These are phyloP conservation scores for Cephus pulcher DNA, from an alignment of 2,888 invertebrate species.

Conservation along the genomic window DNA sequence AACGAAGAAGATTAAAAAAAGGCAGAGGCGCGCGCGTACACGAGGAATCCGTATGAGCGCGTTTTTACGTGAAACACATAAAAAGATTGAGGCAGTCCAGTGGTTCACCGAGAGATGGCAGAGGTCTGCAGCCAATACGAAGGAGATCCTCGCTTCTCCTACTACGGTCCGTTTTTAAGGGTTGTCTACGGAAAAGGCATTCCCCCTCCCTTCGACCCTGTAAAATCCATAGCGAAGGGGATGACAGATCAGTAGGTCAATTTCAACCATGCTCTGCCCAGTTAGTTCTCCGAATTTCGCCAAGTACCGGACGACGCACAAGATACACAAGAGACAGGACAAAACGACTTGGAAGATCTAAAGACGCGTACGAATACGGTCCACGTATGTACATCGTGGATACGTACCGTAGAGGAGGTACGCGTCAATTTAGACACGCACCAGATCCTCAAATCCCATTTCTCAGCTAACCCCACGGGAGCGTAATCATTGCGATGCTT, in stretches of 20 bases:
- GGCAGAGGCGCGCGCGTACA: not conserved
- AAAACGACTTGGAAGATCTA: not conserved
- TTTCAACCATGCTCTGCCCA: not conserved
- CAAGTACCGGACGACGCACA: not conserved
- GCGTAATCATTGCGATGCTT: not conserved
- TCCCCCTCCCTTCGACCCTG: not conserved
- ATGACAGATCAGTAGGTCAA: not conserved
- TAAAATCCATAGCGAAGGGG: not conserved
- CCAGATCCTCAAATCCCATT: not conserved
- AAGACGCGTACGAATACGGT: not conserved
- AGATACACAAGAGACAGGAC: not conserved
- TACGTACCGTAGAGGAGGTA: not conserved
- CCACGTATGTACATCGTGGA: not conserved
- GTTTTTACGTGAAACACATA: constrained; percentile 54
- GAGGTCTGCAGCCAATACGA: constrained; percentile 42
- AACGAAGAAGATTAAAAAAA: not conserved
- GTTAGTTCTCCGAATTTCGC: not conserved
- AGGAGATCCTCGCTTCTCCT: not conserved
- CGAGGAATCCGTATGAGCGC: constrained; percentile 40
- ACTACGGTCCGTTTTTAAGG: not conserved
- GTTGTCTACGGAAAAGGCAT: not conserved
- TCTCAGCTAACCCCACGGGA: not conserved
- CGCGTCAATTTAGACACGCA: not conserved
- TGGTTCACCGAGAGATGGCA: constrained; percentile 61
- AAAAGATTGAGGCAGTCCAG: constrained; percentile 55